Evolutionary conservation across 1,140 invertebrate genomes (phyloP).

Genomic region (Aricia agestis): DNA sequence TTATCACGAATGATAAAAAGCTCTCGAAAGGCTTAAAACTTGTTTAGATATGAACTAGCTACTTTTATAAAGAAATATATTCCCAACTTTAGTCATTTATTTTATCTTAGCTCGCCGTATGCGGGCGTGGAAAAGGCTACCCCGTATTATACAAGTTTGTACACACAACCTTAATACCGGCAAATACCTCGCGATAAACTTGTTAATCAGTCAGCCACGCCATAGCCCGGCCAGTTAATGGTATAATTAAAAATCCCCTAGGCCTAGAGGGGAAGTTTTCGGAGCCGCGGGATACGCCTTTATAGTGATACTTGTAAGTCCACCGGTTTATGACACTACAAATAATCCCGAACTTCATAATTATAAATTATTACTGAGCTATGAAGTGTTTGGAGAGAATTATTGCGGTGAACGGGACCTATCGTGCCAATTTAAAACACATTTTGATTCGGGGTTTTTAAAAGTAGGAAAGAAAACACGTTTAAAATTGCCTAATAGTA

Average conservation of each 20-base stretch:
- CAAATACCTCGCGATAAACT: conserved; percentile 52
- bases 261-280: conserved; percentile 40
- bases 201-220: conserved; percentile 57
- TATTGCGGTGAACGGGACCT: too few species aligned
- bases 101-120: conserved; percentile 23
- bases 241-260: conserved; percentile 69
- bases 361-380: not conserved
- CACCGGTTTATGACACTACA: conserved; percentile 3
- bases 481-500: too few species aligned
- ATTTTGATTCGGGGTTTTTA: too few species aligned
- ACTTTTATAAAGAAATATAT: conserved; percentile 12
- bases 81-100: conserved; percentile 29
- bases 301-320: conserved; percentile 7
- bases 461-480: too few species aligned
- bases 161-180: conserved; percentile 25
- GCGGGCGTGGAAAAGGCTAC: conserved; percentile 9
- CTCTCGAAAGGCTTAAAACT: conserved; percentile 4
- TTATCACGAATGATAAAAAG: conserved; percentile 2
- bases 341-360: conserved; percentile 16
- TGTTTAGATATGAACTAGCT: conserved; percentile 11
- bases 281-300: conserved; percentile 36
- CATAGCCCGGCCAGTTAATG: conserved; percentile 45
- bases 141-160: conserved; percentile 45
- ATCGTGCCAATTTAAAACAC: too few species aligned
- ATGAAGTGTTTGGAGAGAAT: not conserved